Evolutionary conservation across 2,888 invertebrate species (phyloP).

Genomic region (Ectropis crepuscularia): DNA sequence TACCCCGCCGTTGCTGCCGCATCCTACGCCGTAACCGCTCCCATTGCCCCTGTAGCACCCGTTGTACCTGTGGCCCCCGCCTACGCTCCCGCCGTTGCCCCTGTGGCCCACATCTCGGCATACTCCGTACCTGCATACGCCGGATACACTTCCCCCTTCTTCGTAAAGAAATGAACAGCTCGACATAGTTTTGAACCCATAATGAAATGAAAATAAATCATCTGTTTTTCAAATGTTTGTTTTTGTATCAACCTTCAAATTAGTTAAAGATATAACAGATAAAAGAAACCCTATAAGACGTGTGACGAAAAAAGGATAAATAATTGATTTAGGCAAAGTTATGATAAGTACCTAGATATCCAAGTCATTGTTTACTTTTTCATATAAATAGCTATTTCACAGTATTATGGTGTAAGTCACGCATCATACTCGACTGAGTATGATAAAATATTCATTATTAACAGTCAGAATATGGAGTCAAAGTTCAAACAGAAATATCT

Average conservation of each 20-base stretch:
- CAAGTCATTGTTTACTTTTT: too few species aligned
- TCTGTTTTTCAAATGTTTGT: slow-evolving; percentile 7
- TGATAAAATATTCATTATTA: too few species aligned
- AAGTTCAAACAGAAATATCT: too few species aligned
- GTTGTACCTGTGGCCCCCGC: slow-evolving; percentile 11
- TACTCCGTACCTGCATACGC: slow-evolving; percentile 17
- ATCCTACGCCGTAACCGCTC: slow-evolving; percentile 6
- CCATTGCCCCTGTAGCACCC: slow-evolving; percentile 11
- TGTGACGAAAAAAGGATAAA: too few species aligned
- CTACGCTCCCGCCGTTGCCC: slow-evolving; percentile 7
- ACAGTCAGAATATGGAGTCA: too few species aligned
- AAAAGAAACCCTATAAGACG: too few species aligned
- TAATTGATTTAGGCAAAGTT: too few species aligned
- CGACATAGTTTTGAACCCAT: neutral
- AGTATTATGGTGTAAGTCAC: too few species aligned
- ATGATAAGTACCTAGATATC: too few species aligned
- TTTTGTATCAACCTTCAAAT: slow-evolving; percentile 1
- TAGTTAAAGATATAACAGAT: too few species aligned
- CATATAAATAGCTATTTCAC: too few species aligned
- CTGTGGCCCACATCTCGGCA: slow-evolving; percentile 7
- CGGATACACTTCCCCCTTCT: slow-evolving; percentile 17
- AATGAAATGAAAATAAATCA: slow-evolving; percentile 10
- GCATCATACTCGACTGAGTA: too few species aligned
- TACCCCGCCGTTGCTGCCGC: slow-evolving; percentile 13
- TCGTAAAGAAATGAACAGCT: slow-evolving; percentile 30